Conservation (phyloP, 2,797 vertebrate genomes). For the Megaceryle alcyon region DNA sequence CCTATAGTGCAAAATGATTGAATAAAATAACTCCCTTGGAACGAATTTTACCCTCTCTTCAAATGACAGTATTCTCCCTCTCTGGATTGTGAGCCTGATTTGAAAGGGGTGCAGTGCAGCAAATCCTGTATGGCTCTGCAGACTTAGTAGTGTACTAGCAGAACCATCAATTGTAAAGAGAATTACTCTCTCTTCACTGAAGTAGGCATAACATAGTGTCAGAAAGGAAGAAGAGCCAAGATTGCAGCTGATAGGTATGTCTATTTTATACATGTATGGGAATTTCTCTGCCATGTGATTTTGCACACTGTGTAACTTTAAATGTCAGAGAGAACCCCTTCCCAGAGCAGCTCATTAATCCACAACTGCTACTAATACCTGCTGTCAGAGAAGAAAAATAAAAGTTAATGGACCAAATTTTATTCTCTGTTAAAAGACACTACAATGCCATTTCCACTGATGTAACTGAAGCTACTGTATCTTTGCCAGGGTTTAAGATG, state of each 20-base stretch:
- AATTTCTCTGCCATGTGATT: neutral
- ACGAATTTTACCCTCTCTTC: neutral
- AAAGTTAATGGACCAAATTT: neutral
- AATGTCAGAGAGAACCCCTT: neutral
- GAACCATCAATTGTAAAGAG: neutral
- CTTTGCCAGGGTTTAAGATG: neutral
- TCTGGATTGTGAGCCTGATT: neutral
- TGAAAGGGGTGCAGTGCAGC: neutral
- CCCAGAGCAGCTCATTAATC: neutral
- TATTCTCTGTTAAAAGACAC: neutral
- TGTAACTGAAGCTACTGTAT: neutral
- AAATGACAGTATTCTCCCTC: neutral
- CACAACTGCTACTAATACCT: neutral
- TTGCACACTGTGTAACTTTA: neutral
- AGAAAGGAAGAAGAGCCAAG: neutral
- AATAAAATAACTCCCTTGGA: neutral
- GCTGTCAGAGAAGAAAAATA: neutral
- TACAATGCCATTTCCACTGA: neutral
- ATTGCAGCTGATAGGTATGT: neutral
- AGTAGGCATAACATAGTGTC: neutral
- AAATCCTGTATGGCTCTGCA: neutral
- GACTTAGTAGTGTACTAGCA: neutral
- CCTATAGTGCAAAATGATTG: neutral
- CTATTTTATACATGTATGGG: neutral
- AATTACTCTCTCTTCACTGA: neutral